Conservation (phyloP, 1,140 invertebrate genomes). For the Frieseomelitta varia region DNA sequence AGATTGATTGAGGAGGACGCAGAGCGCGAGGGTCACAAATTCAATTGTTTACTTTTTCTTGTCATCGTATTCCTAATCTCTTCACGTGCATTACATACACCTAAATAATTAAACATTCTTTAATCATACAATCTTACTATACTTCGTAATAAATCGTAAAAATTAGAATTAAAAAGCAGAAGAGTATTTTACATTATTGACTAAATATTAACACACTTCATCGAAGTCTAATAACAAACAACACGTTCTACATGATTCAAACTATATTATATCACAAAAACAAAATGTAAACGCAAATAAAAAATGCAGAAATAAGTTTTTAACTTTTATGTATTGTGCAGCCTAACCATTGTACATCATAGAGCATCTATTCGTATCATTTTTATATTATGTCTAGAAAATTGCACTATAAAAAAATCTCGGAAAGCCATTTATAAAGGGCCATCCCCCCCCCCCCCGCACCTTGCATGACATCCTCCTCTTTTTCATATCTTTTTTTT, state of each 20-base stretch:
- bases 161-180: not conserved
- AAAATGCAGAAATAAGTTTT: conserved; percentile 15
- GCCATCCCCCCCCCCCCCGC: not conserved
- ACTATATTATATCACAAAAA: not conserved
- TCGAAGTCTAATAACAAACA: not conserved
- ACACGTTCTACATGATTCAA: too few species aligned
- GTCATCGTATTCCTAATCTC: not conserved
- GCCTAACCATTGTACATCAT: not conserved
- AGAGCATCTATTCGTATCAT: not conserved
- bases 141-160: not conserved
- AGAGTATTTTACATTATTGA: not conserved
- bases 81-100: not conserved
- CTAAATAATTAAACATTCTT: not conserved
- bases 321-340: conserved; percentile 19
- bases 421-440: not conserved
- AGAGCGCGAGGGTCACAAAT: not conserved
- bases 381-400: not conserved
- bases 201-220: not conserved
- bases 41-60: not conserved
- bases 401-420: conserved; percentile 13
- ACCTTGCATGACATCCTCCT: conserved; percentile 19
- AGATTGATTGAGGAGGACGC: conserved; percentile 42
- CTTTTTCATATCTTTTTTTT: conserved; percentile 8
- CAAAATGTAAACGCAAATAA: conserved; percentile 6
- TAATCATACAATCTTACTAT: not conserved